Conservation (phyloP, 2,888 invertebrate genomes). For the Lampropteryx suffumata region DNA sequence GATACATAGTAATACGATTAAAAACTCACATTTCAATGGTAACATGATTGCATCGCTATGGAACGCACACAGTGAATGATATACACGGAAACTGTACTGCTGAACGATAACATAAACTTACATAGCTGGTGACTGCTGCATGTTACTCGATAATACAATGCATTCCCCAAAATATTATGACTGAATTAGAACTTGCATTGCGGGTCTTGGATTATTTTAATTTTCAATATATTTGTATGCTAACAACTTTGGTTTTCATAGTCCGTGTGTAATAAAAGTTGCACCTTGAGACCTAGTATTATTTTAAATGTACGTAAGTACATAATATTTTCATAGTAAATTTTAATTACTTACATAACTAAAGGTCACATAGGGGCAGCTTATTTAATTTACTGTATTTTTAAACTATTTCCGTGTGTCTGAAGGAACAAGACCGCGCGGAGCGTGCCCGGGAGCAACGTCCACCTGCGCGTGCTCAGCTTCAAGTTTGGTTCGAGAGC, state of each 20-base stretch:
- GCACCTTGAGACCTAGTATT: constrained; percentile 39
- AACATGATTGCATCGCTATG: constrained; percentile 62
- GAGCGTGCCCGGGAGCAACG: constrained; percentile 85
- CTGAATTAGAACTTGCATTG: constrained; percentile 65
- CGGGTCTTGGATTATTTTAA: constrained; percentile 48
- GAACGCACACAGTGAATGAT: constrained; percentile 57
- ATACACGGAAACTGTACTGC: constrained; percentile 50
- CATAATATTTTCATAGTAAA: not conserved
- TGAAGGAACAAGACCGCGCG: constrained; percentile 75
- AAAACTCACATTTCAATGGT: constrained; percentile 42
- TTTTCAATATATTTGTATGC: constrained; percentile 31
- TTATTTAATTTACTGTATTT: constrained; percentile 30
- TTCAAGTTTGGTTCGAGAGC: constrained; percentile 94
- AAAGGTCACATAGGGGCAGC: constrained; percentile 23
- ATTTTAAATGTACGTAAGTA: not conserved
- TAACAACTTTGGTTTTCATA: constrained; percentile 22
- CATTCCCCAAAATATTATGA: constrained; percentile 59
- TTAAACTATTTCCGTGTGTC: constrained; percentile 23
- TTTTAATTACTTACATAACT: constrained; percentile 1
- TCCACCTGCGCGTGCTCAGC: constrained; percentile 90
- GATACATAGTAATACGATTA: constrained; percentile 59
- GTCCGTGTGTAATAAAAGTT: constrained; percentile 15
- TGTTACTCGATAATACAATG: constrained; percentile 67
- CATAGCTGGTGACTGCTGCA: constrained; percentile 74
- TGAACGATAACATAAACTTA: constrained; percentile 43